These are phyloP conservation scores for Campopleginae sp. DNA, from an alignment of 2,888 invertebrate genomes.

Conservation along the genomic window DNA sequence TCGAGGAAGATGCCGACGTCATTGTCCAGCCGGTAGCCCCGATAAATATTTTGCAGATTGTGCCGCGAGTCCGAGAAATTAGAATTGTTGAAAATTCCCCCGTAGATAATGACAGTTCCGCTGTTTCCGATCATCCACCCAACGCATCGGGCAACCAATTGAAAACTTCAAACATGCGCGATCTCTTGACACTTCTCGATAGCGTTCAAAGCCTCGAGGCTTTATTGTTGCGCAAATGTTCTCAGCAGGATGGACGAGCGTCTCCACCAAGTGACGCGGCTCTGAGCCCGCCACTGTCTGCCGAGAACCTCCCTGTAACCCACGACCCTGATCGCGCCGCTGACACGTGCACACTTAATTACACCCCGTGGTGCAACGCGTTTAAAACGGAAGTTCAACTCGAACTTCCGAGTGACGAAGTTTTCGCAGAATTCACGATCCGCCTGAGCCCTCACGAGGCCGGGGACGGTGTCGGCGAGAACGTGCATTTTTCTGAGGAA, in stretches of 20 bases:
- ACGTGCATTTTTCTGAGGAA: background rate
- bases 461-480: background rate
- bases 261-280: conserved; percentile 17
- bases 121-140: background rate
- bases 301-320: conserved; percentile 10
- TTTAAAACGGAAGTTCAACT: conserved; percentile 56
- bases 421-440: conserved; percentile 60
- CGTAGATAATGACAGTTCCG: background rate
- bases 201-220: conserved; percentile 65
- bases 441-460: conserved; percentile 17
- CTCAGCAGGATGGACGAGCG: conserved; percentile 51
- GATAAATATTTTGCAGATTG: conserved; percentile 52
- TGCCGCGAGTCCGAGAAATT: conserved; percentile 58
- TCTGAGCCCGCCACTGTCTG: background rate
- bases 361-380: conserved; percentile 61
- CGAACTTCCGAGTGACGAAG: conserved; percentile 45
- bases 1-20: conserved; percentile 29
- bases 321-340: background rate
- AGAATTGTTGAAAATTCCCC: conserved; percentile 28
- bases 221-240: conserved; percentile 56
- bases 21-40: conserved; percentile 22
- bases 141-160: background rate
- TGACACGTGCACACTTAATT: conserved; percentile 49
- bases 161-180: conserved; percentile 49
- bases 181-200: conserved; percentile 61